These are phyloP conservation scores for Eumacrocentrus americanus DNA, from an alignment of 2,888 invertebrate species.

Conservation along the genomic window DNA sequence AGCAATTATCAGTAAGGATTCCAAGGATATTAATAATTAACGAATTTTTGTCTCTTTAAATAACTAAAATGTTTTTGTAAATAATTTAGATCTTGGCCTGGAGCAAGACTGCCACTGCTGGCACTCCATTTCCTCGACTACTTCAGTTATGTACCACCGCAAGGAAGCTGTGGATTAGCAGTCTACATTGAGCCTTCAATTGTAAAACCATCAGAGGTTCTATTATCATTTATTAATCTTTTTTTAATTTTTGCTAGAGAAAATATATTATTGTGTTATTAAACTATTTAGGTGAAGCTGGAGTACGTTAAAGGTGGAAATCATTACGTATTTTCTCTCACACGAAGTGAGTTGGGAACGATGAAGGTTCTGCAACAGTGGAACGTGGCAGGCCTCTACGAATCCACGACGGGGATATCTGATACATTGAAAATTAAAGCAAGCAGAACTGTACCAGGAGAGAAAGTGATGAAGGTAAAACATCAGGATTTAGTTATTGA, in stretches of 20 bases:
- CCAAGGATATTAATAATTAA: not conserved
- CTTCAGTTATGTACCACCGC: constrained; percentile 54
- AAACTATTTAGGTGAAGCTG: constrained; percentile 51
- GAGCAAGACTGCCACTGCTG: constrained; percentile 48
- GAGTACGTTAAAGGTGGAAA: constrained; percentile 44
- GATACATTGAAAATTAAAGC: constrained; percentile 54
- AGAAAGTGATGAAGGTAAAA: constrained; percentile 51
- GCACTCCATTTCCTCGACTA: constrained; percentile 55
- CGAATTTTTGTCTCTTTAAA: not conserved
- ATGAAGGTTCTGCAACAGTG: constrained; percentile 51
- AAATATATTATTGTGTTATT: no score
- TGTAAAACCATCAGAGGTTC: constrained; percentile 48
- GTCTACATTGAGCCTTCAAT: constrained; percentile 50
- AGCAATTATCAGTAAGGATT: constrained; percentile 53
- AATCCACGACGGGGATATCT: constrained; percentile 49
- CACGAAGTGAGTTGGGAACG: constrained; percentile 45
- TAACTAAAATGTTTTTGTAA: constrained; percentile 14
- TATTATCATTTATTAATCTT: constrained; percentile 13
- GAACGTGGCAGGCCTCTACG: constrained; percentile 51
- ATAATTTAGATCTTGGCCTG: constrained; percentile 48
- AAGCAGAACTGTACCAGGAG: constrained; percentile 45
- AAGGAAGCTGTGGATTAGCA: constrained; percentile 54
- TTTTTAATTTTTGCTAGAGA: no score
- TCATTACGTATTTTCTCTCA: constrained; percentile 48
- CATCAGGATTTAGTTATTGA: not conserved